A percentile compares a stretch with the other conserved stretches of the same genome.
These are phyloP conservation scores for Chrysolina americana DNA, from an alignment of 2,888 invertebrate genomes.

Conservation along the genomic window DNA sequence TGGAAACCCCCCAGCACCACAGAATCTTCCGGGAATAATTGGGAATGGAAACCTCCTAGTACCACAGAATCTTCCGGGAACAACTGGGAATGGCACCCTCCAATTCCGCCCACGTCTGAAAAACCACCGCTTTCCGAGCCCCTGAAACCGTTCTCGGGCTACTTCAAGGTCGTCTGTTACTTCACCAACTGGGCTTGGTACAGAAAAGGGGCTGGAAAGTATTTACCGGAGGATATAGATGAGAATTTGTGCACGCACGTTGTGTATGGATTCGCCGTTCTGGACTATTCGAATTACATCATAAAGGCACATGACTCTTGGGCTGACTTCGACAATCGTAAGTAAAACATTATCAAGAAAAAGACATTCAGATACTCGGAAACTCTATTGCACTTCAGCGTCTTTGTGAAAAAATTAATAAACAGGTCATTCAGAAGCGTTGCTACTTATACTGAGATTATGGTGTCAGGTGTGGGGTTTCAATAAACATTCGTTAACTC, in stretches of 20 bases:
- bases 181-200: conserved; percentile 97
- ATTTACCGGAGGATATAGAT: conserved; percentile 88
- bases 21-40: too few relatives aligned
- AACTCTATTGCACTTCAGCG: too few relatives aligned
- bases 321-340: conserved; percentile 91
- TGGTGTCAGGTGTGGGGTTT: conserved; percentile 4
- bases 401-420: too few relatives aligned
- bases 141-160: conserved; percentile 74
- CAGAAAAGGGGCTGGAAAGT: conserved; percentile 85
- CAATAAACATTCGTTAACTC: neutral
- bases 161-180: conserved; percentile 89
- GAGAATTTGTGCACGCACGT: conserved; percentile 92
- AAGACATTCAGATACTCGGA: too few relatives aligned
- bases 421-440: neutral
- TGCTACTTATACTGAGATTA: too few relatives aligned
- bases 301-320: conserved; percentile 90
- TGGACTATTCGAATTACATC: conserved; percentile 84
- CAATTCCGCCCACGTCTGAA: conserved; percentile 64
- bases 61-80: conserved; percentile 53
- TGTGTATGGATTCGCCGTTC: conserved; percentile 93
- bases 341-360: conserved; percentile 60
- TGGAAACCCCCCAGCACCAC: conserved; percentile 53
- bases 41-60: conserved; percentile 37
- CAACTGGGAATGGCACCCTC: conserved; percentile 62
- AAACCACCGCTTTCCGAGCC: conserved; percentile 68